These are phyloP conservation scores for Cephus rjabovi DNA, from an alignment of 2,888 invertebrate genomes.

Conservation along the genomic window DNA sequence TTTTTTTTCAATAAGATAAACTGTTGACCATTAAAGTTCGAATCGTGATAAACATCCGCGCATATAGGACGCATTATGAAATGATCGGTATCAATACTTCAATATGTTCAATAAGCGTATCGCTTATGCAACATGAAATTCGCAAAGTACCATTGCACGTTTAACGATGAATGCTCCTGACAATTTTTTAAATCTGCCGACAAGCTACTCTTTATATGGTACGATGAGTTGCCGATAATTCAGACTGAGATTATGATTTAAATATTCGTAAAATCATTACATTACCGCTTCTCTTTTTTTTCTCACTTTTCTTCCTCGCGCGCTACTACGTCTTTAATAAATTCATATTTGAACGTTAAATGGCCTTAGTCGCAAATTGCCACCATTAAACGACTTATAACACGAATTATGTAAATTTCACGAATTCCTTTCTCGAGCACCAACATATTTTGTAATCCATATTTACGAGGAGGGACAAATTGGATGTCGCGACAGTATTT, in stretches of 20 bases:
- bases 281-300: neutral
- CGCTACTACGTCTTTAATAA: neutral
- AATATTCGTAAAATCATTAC: conserved; percentile 2
- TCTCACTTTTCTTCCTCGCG: neutral
- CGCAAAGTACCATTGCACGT: neutral
- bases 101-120: neutral
- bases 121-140: neutral
- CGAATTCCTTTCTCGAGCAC: neutral
- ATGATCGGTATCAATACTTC: neutral
- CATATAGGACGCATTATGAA: neutral
- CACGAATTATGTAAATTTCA: neutral
- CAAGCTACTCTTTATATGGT: neutral
- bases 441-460: neutral
- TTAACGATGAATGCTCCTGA: neutral
- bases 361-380: conserved; percentile 1
- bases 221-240: neutral
- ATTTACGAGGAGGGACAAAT: neutral
- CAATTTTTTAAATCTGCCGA: neutral
- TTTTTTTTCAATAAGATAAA: neutral
- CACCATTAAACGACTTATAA: neutral
- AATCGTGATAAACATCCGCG: neutral
- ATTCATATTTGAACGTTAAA: neutral
- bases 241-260: neutral
- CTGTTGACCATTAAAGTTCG: neutral
- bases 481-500: neutral